Conservation (phyloP, 2,797 vertebrate genomes). For the Phaenicophaeus curvirostris region DNA sequence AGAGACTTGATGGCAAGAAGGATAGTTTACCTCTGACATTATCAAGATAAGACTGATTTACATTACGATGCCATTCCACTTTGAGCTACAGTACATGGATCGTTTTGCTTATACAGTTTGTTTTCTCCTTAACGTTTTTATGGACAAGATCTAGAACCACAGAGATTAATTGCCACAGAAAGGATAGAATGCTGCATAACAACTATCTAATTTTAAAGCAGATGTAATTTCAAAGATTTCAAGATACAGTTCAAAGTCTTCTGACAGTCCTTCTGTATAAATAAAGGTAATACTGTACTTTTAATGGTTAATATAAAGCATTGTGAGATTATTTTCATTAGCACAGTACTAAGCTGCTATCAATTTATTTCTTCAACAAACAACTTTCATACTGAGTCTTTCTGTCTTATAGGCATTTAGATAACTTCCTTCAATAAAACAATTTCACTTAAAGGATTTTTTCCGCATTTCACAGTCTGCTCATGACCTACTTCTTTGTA, state of each 20-base stretch:
- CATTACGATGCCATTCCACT: neutral
- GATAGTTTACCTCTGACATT: neutral
- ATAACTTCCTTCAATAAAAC: constrained; percentile 28
- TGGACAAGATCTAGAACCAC: neutral
- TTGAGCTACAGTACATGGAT: neutral
- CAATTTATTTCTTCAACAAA: neutral
- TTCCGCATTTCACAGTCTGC: constrained; percentile 41
- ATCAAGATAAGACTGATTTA: neutral
- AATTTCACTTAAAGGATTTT: constrained; percentile 45
- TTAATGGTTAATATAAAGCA: neutral
- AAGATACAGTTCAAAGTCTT: neutral
- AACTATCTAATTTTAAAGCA: neutral
- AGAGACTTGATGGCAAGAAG: neutral
- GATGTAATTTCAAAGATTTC: neutral
- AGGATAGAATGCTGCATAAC: neutral
- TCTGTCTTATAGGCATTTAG: neutral
- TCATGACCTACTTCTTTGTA: constrained; percentile 33
- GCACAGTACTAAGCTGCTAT: neutral
- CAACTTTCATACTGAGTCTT: constrained; percentile 9
- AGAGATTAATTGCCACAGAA: neutral
- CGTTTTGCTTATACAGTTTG: neutral
- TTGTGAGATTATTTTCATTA: neutral
- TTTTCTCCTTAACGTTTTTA: neutral
- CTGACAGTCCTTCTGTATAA: neutral
- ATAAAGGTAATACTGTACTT: neutral